A percentile compares a stretch with the other conserved stretches of the same genome.
These are phyloP conservation scores for Acridotheres tristis DNA, from an alignment of 2,797 vertebrate species.

Conservation along the genomic window DNA sequence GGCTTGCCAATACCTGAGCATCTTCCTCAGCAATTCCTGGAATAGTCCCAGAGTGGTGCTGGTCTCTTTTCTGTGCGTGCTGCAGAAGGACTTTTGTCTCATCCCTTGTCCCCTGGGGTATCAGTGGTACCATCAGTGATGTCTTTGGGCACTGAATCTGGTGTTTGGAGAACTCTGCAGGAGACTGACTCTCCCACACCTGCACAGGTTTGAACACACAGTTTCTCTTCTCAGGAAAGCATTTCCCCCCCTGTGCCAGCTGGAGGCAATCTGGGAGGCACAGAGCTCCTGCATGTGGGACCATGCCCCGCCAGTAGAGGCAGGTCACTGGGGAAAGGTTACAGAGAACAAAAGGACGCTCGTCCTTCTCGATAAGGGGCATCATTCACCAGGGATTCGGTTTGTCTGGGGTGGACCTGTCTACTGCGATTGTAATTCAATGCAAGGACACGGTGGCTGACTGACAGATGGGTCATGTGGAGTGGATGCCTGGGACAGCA, in stretches of 20 bases:
- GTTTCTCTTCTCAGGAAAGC: neutral
- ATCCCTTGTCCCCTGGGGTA: neutral
- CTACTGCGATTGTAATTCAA: neutral
- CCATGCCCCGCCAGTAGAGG: fast-evolving
- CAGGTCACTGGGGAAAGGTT: neutral
- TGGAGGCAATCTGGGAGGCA: neutral
- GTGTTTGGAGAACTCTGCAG: neutral
- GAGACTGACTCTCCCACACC: neutral
- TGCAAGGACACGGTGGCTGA: neutral
- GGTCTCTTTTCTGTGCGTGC: neutral
- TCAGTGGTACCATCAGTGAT: neutral
- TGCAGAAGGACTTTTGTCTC: neutral
- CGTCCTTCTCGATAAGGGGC: neutral
- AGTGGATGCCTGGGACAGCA: neutral
- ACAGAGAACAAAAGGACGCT: neutral
- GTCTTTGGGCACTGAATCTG: neutral
- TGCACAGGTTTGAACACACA: neutral
- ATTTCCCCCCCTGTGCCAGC: neutral
- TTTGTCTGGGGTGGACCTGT: neutral
- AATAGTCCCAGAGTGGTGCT: neutral
- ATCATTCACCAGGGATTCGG: neutral
- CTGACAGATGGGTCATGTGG: neutral
- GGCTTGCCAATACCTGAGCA: neutral
- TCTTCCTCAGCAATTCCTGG: neutral
- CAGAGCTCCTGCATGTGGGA: neutral